Percentiles rank a stretch among this genome's conserved stretches.
These are phyloP conservation scores for Pemphigus obesinymphae DNA, from an alignment of 1,140 invertebrate species.

Conservation along the genomic window DNA sequence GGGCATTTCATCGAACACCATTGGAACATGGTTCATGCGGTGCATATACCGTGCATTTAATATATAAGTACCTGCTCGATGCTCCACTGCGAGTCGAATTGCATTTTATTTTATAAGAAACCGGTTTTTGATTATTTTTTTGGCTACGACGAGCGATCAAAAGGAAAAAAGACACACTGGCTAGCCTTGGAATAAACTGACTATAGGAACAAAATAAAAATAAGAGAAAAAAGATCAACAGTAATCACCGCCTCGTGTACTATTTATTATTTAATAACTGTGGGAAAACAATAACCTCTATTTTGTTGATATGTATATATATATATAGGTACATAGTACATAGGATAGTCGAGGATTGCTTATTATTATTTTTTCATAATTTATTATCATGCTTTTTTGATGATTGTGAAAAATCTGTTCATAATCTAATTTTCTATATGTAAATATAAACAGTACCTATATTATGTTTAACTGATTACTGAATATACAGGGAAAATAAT, in stretches of 20 bases:
- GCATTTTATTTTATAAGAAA: slow-evolving; percentile 14
- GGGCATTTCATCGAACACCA: too few relatives aligned
- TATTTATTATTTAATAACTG: slow-evolving; percentile 22
- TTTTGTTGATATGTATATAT: too few relatives aligned
- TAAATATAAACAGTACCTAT: too few relatives aligned
- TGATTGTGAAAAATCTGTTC: not conserved
- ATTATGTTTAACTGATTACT: not conserved
- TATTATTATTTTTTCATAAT: not conserved
- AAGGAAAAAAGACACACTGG: slow-evolving; percentile 20
- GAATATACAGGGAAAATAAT: not conserved
- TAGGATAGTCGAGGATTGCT: not conserved
- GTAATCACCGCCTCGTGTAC: slow-evolving; percentile 23
- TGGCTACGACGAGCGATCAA: not conserved
- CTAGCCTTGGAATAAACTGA: slow-evolving; percentile 26
- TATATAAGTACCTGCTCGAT: not conserved
- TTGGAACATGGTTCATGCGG: not conserved
- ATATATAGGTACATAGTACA: not conserved
- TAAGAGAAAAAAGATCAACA: slow-evolving; percentile 40
- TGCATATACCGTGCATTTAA: too few relatives aligned
- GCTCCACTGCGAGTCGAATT: not conserved
- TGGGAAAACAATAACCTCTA: slow-evolving; percentile 40
- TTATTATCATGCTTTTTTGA: not conserved
- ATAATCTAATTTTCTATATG: slow-evolving; percentile 7
- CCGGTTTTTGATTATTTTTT: slow-evolving; percentile 36
- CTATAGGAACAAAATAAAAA: not conserved